A percentile compares a stretch with the other conserved stretches of the same genome.
Evolutionary conservation across 2,888 invertebrate species (phyloP).

Genomic region (Chaitophorus viminalis): DNA sequence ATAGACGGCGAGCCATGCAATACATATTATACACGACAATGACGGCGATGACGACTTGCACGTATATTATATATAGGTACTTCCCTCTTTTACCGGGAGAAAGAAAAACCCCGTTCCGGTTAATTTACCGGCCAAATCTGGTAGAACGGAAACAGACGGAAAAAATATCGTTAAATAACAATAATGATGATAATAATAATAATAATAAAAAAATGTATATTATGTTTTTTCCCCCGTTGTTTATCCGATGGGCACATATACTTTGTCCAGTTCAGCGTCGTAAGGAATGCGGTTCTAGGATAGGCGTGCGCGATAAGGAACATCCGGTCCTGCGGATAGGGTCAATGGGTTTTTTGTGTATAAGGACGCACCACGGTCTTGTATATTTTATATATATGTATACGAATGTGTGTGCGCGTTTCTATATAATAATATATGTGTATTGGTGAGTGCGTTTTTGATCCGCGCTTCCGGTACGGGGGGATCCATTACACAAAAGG

Average conservation of each 20-base stretch:
- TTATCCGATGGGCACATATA: constrained; percentile 23
- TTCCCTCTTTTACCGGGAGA: not conserved
- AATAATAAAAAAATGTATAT: constrained; percentile 24
- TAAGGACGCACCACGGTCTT: constrained; percentile 22
- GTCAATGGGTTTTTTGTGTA: constrained; percentile 62
- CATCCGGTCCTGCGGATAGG: constrained; percentile 61
- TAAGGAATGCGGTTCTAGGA: constrained; percentile 61
- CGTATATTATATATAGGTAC: not conserved
- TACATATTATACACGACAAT: not conserved
- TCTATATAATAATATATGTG: not conserved
- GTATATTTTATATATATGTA: not conserved
- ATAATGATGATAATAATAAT: constrained; percentile 35
- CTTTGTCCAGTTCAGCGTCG: constrained; percentile 3
- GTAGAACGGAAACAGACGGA: constrained; percentile 50
- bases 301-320: constrained; percentile 60
- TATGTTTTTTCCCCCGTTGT: constrained; percentile 19
- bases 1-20: constrained; percentile 4
- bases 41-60: not conserved
- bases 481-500: constrained; percentile 53
- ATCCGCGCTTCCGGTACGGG: constrained; percentile 54
- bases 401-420: not conserved
- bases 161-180: constrained; percentile 54
- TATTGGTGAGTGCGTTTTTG: constrained; percentile 35
- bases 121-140: constrained; percentile 60
- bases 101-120: constrained; percentile 59